These are phyloP conservation scores for Bubo bubo DNA, from an alignment of 2,113 vertebrate genomes.

Conservation along the genomic window DNA sequence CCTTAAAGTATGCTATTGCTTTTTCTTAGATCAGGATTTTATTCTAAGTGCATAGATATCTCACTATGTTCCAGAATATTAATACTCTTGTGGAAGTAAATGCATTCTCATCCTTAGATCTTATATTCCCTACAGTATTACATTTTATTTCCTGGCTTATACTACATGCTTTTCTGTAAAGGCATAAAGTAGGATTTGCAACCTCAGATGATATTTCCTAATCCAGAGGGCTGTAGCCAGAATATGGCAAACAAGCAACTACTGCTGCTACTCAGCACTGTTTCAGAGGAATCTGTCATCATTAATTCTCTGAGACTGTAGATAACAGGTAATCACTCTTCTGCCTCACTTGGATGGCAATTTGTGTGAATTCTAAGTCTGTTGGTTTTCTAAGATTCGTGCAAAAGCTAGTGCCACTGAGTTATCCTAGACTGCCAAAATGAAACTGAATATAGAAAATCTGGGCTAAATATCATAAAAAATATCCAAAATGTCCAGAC, in stretches of 20 bases:
- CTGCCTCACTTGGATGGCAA: background rate
- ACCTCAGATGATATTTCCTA: background rate
- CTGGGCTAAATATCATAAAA: background rate
- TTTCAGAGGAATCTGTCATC: background rate
- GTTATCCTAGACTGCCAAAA: background rate
- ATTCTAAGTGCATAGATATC: background rate
- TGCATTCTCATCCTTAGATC: background rate
- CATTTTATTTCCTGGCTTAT: background rate
- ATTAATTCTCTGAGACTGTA: background rate
- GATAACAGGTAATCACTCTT: background rate
- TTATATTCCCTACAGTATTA: background rate
- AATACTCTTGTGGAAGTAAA: slow-evolving; percentile 2
- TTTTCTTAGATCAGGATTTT: background rate
- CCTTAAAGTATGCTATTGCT: background rate
- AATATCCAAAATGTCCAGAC: background rate
- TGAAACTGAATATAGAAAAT: background rate
- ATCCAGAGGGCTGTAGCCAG: background rate
- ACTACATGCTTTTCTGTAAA: background rate
- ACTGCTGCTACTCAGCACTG: background rate
- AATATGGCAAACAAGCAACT: background rate
- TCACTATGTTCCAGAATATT: background rate
- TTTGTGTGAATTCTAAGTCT: background rate
- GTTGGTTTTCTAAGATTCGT: background rate
- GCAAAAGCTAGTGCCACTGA: background rate
- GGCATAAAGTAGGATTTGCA: background rate